These are phyloP conservation scores for Thereuonema tuberculata DNA, from an alignment of 1,140 invertebrate genomes.

Conservation along the genomic window DNA sequence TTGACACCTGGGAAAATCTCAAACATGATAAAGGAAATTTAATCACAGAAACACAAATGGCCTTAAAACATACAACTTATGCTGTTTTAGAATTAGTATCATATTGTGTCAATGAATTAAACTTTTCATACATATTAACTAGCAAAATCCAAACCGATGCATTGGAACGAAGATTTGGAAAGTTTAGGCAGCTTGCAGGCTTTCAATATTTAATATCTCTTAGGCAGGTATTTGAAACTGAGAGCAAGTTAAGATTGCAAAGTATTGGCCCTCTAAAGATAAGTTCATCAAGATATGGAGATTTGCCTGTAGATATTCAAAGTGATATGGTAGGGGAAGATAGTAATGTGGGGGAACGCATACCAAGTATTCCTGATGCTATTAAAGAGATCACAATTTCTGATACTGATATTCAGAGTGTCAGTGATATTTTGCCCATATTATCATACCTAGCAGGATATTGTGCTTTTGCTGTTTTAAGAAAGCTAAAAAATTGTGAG, in stretches of 20 bases:
- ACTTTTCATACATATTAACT: slow-evolving; percentile 10
- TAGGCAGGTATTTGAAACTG: slow-evolving; percentile 14
- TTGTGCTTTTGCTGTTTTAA: slow-evolving; percentile 5
- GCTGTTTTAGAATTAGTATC: slow-evolving; percentile 9
- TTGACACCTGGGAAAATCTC: slow-evolving; percentile 12
- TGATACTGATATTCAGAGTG: slow-evolving; percentile 2
- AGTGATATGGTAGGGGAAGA: neutral
- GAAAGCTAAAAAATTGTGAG: slow-evolving; percentile 3
- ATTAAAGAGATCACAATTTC: neutral
- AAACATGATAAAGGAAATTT: neutral
- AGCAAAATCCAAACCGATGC: slow-evolving; percentile 15
- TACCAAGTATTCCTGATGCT: too few relatives aligned
- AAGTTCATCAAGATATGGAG: neutral
- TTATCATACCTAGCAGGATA: slow-evolving; percentile 11
- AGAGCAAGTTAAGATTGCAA: neutral
- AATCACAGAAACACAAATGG: slow-evolving; percentile 9
- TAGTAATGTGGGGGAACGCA: neutral
- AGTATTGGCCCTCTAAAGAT: neutral
- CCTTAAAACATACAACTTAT: slow-evolving; percentile 8
- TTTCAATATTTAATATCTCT: slow-evolving; percentile 9
- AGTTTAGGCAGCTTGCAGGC: slow-evolving; percentile 13
- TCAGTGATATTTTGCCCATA: neutral
- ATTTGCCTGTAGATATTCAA: neutral
- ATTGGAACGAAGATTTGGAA: slow-evolving; percentile 11
- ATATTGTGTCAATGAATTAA: slow-evolving; percentile 8